These are phyloP conservation scores for Sarcophaga carnaria DNA, from an alignment of 2,888 invertebrate species.

Conservation along the genomic window DNA sequence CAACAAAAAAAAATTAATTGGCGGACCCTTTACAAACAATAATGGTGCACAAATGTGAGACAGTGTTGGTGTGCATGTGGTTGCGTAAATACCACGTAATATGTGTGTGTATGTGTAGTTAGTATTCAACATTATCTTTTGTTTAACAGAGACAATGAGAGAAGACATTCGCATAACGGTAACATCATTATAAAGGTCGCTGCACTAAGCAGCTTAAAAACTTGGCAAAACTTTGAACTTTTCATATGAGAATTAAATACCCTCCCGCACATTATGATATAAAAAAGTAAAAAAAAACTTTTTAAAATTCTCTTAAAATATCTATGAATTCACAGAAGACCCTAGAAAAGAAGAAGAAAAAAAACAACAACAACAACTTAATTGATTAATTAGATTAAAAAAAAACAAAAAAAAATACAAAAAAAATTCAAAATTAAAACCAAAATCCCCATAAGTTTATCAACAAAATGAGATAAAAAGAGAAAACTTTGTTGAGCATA, in stretches of 20 bases:
- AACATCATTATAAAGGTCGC: slow-evolving; percentile 59
- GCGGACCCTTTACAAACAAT: background rate
- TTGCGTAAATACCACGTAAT: background rate
- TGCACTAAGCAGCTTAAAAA: slow-evolving; percentile 57
- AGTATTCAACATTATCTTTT: slow-evolving; percentile 45
- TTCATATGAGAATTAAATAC: slow-evolving; percentile 34
- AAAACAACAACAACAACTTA: background rate
- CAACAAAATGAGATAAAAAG: background rate
- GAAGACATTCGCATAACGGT: slow-evolving; percentile 11
- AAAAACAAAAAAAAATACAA: too few relatives aligned
- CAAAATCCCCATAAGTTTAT: background rate
- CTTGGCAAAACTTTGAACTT: slow-evolving; percentile 49
- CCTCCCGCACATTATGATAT: background rate
- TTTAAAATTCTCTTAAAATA: background rate
- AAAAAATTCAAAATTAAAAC: slow-evolving; percentile 4
- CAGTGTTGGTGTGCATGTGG: background rate
- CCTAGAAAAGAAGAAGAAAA: background rate
- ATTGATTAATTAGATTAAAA: background rate
- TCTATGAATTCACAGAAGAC: background rate
- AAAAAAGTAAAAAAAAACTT: background rate
- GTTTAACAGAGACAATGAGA: slow-evolving; percentile 57
- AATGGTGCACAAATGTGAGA: background rate
- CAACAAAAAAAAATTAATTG: too few relatives aligned
- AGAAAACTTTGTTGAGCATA: background rate
- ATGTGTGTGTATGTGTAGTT: background rate